Evolutionary conservation across 2,888 invertebrate genomes (phyloP).

Genomic region (Platypus cylindrus): DNA sequence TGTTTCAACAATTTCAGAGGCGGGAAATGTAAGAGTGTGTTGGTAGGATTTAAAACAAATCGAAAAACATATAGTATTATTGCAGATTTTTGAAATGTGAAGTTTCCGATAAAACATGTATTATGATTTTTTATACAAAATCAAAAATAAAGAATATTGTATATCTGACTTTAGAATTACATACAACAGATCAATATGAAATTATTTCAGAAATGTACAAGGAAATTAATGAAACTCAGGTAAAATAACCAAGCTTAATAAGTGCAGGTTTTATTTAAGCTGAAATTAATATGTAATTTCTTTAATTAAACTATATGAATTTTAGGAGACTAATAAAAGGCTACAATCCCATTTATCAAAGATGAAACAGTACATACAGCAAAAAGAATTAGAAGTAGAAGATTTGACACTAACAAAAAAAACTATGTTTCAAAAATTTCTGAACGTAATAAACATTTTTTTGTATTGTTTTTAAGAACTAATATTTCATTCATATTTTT

Average conservation of each 20-base stretch:
- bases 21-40: conserved; percentile 23
- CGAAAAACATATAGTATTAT: background rate
- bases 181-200: conserved; percentile 29
- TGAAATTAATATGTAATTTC: no score
- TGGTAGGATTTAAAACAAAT: no score
- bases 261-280: no score
- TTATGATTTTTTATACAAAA: conserved; percentile 30
- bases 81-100: conserved; percentile 29
- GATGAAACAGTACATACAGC: conserved; percentile 19
- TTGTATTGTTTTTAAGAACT: conserved; percentile 1
- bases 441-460: conserved; percentile 15
- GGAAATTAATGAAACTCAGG: conserved; percentile 25
- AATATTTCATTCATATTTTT: background rate
- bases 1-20: conserved; percentile 25
- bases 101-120: conserved; percentile 22
- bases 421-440: conserved; percentile 20
- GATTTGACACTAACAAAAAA: conserved; percentile 17
- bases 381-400: conserved; percentile 23
- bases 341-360: conserved; percentile 23
- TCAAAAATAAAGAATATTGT: conserved; percentile 31
- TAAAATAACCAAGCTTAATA: no score
- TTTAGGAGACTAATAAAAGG: conserved; percentile 22
- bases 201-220: conserved; percentile 30
- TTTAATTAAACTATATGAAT: conserved; percentile 14
- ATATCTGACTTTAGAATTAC: conserved; percentile 29